Conservation (phyloP, 2,888 invertebrate genomes). For the Eulithis testata region DNA sequence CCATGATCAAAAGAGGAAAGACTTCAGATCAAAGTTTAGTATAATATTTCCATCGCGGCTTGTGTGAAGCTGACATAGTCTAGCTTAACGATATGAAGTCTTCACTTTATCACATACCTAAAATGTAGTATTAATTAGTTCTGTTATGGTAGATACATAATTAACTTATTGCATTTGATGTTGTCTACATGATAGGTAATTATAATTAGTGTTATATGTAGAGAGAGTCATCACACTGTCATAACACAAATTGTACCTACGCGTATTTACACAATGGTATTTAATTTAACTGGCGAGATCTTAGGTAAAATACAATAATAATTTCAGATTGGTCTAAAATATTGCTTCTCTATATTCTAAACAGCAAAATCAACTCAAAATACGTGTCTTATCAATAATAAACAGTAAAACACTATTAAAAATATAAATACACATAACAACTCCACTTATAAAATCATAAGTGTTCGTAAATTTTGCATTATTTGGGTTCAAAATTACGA, state of each 20-base stretch:
- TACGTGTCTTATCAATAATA: constrained; percentile 64
- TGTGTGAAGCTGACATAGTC: constrained; percentile 44
- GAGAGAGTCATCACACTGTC: constrained; percentile 49
- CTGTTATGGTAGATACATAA: constrained; percentile 47
- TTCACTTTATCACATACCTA: constrained; percentile 56
- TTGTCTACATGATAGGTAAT: constrained; percentile 50
- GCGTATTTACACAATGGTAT: constrained; percentile 46
- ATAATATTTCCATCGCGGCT: constrained; percentile 40
- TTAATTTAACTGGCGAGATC: constrained; percentile 29
- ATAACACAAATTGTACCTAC: constrained; percentile 49
- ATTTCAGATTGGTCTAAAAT: constrained; percentile 45
- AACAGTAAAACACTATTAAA: constrained; percentile 71
- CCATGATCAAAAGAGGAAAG: constrained; percentile 60
- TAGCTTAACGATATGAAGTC: constrained; percentile 52
- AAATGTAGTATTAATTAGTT: constrained; percentile 38
- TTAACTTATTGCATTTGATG: constrained; percentile 50
- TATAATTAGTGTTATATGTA: constrained; percentile 35
- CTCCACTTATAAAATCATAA: constrained; percentile 57
- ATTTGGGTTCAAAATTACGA: constrained; percentile 42
- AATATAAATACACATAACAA: constrained; percentile 62
- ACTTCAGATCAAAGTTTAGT: constrained; percentile 51
- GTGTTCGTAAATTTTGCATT: constrained; percentile 39
- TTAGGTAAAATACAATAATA: constrained; percentile 30
- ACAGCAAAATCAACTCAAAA: constrained; percentile 68
- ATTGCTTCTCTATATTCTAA: constrained; percentile 63